Evolutionary conservation across 2,888 invertebrate genomes (phyloP), one percentile per base, ranked within the genome.

Genomic region (Gryllus longicercus): DNA sequence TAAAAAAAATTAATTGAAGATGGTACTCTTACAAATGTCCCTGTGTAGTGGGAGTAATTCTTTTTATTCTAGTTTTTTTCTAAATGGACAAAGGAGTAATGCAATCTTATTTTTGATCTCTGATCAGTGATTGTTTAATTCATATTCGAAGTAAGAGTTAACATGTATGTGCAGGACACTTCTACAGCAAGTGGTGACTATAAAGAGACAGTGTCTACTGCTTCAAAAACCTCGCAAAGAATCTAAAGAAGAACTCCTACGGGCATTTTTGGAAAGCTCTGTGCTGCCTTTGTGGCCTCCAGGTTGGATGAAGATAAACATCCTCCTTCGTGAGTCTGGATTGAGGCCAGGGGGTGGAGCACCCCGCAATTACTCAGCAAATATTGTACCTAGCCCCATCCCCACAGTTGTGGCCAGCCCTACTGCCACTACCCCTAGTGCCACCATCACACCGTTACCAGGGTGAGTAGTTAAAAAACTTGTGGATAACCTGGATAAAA

Each of bases 201-300:
- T 87, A 4, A 88, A 88, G 83, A 86, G 88, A 84, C 86, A 86
- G 82, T 88, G 87, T 82, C 90, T 87, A 84, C 87, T 88, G 79
- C 86, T 88, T 82, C 85, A 87, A 49, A 89, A 87, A 84, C 86
- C 87, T 50, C 86, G 88, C 74, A 88, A 87, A 82, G 87, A 87
- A 81, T 87, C 86, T 51, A 85, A 87, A 77, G 90, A 91, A 81
- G 88, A 88, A 63, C 90, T 88, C 79, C 89, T 92, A 2, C 88
- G 88, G 75, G 84, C 86, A 1, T 90, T 91, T 85, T 87, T 94
- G 76, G 90, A 91, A 79, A 85, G 86, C 74, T 89, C 91, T 81
- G 90, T 92, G n/a, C 87, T 91, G 85, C 89, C 91, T 16, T 86
- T 93, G 51, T 93, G 93, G 91, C 93, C 93, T 5, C 86, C 87